Evolutionary conservation across 1,140 invertebrate genomes (phyloP), one percentile per base, ranked within the genome.

Genomic region (Drosophila ironensis): DNA sequence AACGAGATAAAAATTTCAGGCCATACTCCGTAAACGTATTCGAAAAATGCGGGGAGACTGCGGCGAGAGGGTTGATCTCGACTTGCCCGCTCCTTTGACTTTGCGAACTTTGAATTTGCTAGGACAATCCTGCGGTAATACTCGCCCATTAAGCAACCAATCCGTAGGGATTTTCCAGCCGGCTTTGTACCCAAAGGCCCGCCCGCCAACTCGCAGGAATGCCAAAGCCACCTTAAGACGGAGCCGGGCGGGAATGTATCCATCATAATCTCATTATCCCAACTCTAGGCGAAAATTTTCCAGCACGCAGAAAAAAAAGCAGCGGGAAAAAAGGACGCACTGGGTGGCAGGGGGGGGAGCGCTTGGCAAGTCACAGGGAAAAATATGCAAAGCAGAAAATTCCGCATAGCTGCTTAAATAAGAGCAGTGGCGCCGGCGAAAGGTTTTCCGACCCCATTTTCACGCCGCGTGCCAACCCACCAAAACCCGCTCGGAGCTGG

Each of bases 321-420:
- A 9, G 12, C 16, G 27, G 8, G 25, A 16, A 24, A 50, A 24
- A 37, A 50, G 22, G 17, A 14, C 2, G 22, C n/a, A n/a, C n/a
- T n/a, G n/a, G n/a, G n/a, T n/a, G n/a, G n/a, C n/a, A 28, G 19
- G 27, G 12, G 12, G 7, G 22, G 24, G 7, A 37, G 46, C 41
- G 7, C 54, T 41, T 59, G 25, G 9, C 35, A 45, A 61, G 19
- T 28, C 45, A 19, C 19, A 4, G 59, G 24, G 6, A 63, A 71
- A 76, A 71, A 71, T 76, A 76, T 76, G 73, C 72, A 76, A 76
- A 76, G 69, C 52, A 46, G 47, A 77, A 68, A 56, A 63, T 63
- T 63, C 41, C 41, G 42, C 56, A 63, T 63, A 63, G 30, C 40
- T 47, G 9, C n/a, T n/a, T n/a, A 38, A 28, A 40, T 47, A 9